Evolutionary conservation across 1,140 invertebrate genomes (phyloP).

Genomic region (Nasonia longicornis): DNA sequence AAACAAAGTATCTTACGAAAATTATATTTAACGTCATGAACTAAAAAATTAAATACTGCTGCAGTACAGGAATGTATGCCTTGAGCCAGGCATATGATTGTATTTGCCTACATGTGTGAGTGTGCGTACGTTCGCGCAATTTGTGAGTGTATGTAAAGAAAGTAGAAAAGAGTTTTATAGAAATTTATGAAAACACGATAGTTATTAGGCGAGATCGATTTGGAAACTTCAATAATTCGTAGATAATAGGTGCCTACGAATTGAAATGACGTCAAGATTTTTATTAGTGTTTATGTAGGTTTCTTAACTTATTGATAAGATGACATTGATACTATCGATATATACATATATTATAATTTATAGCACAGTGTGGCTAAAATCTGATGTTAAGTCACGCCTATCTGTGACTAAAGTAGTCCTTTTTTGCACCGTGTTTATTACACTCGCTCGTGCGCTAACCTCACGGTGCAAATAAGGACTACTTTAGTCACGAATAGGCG

Average conservation of each 20-base stretch:
- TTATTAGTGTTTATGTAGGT: neutral
- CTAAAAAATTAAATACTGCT: conserved; percentile 8
- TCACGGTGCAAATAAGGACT: no score
- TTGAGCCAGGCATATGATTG: neutral
- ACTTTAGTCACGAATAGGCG: no score
- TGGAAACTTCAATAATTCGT: neutral
- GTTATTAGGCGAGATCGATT: neutral
- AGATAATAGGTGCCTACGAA: neutral
- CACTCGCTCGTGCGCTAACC: no score
- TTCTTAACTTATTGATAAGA: neutral
- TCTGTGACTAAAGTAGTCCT: no score
- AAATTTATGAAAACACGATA: conserved; percentile 14
- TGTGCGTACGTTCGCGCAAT: neutral
- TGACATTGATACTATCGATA: neutral
- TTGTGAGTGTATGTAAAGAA: neutral
- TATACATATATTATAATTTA: neutral
- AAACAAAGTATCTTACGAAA: conserved; percentile 17
- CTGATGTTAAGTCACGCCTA: no score
- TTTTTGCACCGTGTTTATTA: no score
- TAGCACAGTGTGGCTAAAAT: no score
- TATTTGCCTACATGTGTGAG: neutral
- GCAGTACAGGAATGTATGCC: conserved; percentile 9
- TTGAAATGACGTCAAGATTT: neutral
- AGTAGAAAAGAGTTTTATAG: conserved; percentile 28
- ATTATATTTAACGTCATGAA: conserved; percentile 22